Conservation (phyloP, 2,888 invertebrate species). For the Serripes groenlandicus region DNA sequence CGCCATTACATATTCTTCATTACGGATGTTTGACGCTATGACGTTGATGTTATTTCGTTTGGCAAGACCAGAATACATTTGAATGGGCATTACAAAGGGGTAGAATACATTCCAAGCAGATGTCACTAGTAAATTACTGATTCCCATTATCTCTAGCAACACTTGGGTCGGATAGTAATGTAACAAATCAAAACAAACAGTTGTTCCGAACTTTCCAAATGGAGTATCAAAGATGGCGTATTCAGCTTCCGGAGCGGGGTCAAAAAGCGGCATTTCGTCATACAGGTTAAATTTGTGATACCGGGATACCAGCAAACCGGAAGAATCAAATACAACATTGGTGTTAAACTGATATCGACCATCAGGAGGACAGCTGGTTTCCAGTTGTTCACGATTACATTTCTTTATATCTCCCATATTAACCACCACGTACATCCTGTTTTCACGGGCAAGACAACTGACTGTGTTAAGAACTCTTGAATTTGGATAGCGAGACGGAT, state of each 20-base stretch:
- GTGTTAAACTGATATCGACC: conserved; percentile 90
- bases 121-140: conserved; percentile 90
- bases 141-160: conserved; percentile 87
- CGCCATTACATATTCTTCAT: conserved; percentile 86
- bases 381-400: conserved; percentile 86
- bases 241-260: conserved; percentile 80
- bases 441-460: conserved; percentile 89
- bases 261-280: conserved; percentile 86
- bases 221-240: conserved; percentile 75
- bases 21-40: conserved; percentile 91
- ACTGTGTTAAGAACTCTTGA: conserved; percentile 69
- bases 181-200: conserved; percentile 94
- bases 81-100: conserved; percentile 87
- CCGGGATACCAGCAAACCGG: conserved; percentile 91
- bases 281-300: conserved; percentile 88
- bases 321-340: conserved; percentile 92
- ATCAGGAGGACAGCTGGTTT: conserved; percentile 71
- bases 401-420: conserved; percentile 91
- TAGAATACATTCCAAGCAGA: conserved; percentile 93
- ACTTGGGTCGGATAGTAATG: conserved; percentile 91
- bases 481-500: conserved; percentile 46
- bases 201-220: conserved; percentile 88
- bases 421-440: conserved; percentile 90
- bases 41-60: conserved; percentile 88
- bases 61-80: conserved; percentile 91